Evolutionary conservation across 1,140 invertebrate species (phyloP).

Genomic region (Pachyrhynchus sulphureomaculatus): DNA sequence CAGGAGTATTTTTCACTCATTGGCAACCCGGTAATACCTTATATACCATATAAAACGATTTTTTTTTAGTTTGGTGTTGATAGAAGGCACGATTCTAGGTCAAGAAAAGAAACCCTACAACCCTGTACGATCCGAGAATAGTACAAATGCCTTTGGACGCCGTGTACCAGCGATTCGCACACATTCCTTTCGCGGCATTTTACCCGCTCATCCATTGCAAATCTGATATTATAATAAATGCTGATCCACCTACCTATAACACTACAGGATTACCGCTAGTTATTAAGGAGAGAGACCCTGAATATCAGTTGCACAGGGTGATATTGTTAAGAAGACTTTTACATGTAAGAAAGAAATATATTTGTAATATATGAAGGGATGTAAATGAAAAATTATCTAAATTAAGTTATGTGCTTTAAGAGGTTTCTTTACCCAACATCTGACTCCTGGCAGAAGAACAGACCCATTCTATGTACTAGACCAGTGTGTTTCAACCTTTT

Average conservation of each 20-base stretch:
- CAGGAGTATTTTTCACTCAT: too few relatives aligned
- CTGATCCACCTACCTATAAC: slow-evolving; percentile 58
- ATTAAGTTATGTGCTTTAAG: too few relatives aligned
- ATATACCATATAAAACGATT: too few relatives aligned
- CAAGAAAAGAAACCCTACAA: slow-evolving; percentile 69
- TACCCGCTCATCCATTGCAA: slow-evolving; percentile 68
- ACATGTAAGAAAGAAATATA: too few relatives aligned
- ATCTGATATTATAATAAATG: slow-evolving; percentile 50
- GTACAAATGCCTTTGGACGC: slow-evolving; percentile 79
- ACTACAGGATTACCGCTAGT: slow-evolving; percentile 84
- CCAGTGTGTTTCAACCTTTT: too few relatives aligned
- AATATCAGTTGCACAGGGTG: slow-evolving; percentile 93
- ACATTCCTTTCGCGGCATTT: slow-evolving; percentile 76
- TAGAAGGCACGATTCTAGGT: slow-evolving; percentile 80
- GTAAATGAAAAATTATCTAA: too few relatives aligned
- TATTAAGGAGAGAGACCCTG: slow-evolving; percentile 93
- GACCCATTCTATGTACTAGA: too few relatives aligned
- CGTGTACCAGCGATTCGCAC: slow-evolving; percentile 74
- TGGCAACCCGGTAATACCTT: too few relatives aligned
- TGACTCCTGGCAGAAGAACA: too few relatives aligned
- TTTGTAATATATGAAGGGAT: too few relatives aligned
- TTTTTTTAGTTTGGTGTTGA: slow-evolving; percentile 69
- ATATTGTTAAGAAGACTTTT: slow-evolving; percentile 82
- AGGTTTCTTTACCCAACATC: too few relatives aligned
- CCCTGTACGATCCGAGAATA: slow-evolving; percentile 79